Conservation (phyloP, 1,140 invertebrate species). For the Eriosoma lanigerum region DNA sequence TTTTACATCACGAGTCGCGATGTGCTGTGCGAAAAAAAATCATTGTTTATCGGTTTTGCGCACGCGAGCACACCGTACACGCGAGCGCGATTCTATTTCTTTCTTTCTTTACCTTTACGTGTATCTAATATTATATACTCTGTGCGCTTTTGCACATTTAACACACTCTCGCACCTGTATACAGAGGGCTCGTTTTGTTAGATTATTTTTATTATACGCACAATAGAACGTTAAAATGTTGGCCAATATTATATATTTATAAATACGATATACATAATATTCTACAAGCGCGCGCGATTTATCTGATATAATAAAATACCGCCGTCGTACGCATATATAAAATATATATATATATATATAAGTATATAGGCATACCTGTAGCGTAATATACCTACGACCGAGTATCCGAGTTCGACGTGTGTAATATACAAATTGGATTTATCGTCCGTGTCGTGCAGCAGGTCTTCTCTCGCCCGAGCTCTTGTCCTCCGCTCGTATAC, state of each 20-base stretch:
- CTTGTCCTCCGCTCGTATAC: not conserved
- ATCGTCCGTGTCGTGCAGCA: conserved; percentile 9
- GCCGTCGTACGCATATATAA: conserved; percentile 6
- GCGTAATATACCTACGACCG: no score
- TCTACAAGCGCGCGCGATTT: conserved; percentile 5
- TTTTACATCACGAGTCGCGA: no score
- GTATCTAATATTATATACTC: not conserved
- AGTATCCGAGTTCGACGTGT: conserved; percentile 7
- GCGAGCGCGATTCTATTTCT: no score
- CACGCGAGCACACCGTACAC: not conserved
- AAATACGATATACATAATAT: not conserved
- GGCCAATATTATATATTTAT: not conserved
- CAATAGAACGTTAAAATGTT: conserved; percentile 26
- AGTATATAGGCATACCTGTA: no score
- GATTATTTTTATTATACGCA: not conserved
- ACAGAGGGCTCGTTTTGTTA: no score
- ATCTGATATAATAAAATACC: conserved; percentile 28
- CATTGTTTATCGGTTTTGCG: not conserved
- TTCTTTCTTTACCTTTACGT: no score
- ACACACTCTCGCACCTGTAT: not conserved
- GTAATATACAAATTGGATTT: conserved; percentile 49
- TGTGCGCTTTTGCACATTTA: not conserved
- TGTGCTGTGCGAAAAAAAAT: not conserved
- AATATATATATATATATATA: no score
- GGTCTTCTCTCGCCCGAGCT: conserved; percentile 22